Percentiles rank a stretch among this genome's conserved stretches.
phyloP scores from a whole-genome alignment of 2,797 vertebrate species.

The Cichlasoma orientale region DNA sequence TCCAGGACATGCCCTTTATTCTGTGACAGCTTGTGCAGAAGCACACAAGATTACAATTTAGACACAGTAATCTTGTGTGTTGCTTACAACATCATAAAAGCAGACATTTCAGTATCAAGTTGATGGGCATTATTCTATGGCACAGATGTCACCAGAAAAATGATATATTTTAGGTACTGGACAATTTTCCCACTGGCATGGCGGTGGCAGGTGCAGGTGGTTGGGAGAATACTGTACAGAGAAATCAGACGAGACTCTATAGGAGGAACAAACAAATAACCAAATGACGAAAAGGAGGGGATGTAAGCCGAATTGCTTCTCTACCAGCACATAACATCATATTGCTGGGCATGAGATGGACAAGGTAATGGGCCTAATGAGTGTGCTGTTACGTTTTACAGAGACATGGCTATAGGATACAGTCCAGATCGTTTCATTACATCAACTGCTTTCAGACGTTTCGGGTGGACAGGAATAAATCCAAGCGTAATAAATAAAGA shows the following conservation, averaged over 20 bases:
- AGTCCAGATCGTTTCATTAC: not conserved
- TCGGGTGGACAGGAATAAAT: not conserved
- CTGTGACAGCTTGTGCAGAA: constrained; percentile 29
- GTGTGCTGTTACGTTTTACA: not conserved
- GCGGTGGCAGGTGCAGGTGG: not conserved
- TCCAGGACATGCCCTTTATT: constrained; percentile 43
- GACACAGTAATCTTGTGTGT: not conserved
- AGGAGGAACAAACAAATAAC: not conserved
- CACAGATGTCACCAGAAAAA: not conserved
- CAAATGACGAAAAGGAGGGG: not conserved
- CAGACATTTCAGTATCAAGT: not conserved
- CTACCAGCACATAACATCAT: not conserved
- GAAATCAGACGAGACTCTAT: not conserved
- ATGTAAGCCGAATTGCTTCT: not conserved
- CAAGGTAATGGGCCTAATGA: not conserved
- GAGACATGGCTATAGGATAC: not conserved
- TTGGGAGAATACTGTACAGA: not conserved
- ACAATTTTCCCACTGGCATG: not conserved
- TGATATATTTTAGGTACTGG: not conserved
- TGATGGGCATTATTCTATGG: not conserved
- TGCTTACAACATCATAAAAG: not conserved
- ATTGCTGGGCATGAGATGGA: not conserved
- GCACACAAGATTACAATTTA: not conserved
- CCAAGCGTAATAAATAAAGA: constrained; percentile 1
- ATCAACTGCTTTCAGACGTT: not conserved